phyloP scores from a whole-genome alignment of 2,113 vertebrate species.

The Laticauda colubrina region DNA sequence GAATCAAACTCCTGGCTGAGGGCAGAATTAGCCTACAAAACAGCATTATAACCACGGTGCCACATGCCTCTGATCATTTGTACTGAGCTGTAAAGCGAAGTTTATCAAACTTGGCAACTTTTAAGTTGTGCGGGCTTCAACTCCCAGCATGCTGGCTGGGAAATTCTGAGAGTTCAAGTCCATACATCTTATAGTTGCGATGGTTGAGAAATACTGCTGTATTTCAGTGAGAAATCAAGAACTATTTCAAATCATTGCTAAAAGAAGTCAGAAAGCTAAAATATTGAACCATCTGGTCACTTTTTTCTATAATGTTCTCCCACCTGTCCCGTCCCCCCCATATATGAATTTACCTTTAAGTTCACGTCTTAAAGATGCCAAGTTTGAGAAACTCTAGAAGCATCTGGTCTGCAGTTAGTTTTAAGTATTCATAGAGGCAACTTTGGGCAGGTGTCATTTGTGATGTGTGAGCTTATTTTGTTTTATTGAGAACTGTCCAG shows the following conservation, averaged over 20 bases:
- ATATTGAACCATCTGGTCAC: not conserved
- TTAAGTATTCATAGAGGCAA: too few species aligned
- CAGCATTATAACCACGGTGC: too few species aligned
- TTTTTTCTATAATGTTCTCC: not conserved
- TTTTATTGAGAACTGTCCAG: too few species aligned
- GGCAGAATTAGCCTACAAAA: too few species aligned
- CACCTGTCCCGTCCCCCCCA: too few species aligned
- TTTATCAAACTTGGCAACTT: not conserved
- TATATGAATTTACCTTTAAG: too few species aligned
- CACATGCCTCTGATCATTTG: not conserved
- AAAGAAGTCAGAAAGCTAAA: not conserved
- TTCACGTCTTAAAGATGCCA: too few species aligned
- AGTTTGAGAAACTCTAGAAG: too few species aligned
- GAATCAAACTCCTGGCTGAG: too few species aligned
- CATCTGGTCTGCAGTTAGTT: too few species aligned
- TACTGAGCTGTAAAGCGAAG: not conserved
- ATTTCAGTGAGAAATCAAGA: not conserved
- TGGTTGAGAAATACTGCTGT: not conserved
- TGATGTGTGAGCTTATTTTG: too few species aligned
- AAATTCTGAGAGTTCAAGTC: not conserved
- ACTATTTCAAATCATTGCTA: not conserved
- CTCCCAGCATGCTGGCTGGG: not conserved
- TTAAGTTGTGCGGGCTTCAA: not conserved
- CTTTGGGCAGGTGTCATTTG: too few species aligned
- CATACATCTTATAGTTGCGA: not conserved